Base-by-base conservation (phyloP, 2,888 invertebrate genomes). In the Ptycholaimellus sp. region DNA sequence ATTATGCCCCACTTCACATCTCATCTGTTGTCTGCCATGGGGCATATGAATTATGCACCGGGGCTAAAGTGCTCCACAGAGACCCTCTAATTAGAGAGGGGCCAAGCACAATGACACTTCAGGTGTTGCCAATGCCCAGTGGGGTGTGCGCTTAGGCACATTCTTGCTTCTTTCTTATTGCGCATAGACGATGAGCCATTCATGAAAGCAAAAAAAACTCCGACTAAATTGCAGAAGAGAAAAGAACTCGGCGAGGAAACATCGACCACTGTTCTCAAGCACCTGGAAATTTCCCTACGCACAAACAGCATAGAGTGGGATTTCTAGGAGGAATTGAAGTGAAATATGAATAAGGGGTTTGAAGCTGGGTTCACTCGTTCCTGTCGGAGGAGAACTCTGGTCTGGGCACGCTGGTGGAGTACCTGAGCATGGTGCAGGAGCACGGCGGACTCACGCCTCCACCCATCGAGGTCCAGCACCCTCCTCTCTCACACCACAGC, bases 281-380 rank as follows among this genome's bases (percentile, higher is more conserved):
- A 96, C 69, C 69, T 96, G 61, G 96, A 96, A 70, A 96, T 93
- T 59, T 96, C 90, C 32, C 67, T 96, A 53, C 72, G 93, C 56
- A 96, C 96, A 46, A 96, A 96, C 68, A 83, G 85, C 65, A 96
- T 96, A 60, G 93, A 96, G 82, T 83, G 63, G 73, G 77, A 19
- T 18, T 6, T 25, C 23, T 28, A n/a, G 11, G 16, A 17, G 7
- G 16, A 13, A 13, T 14, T 25, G 22, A 14, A 13, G 18, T 22
- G 14, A n/a, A 39, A 7, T 39, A 39, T 33, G 23, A 17, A 11
- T n/a, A 20, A 17, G 13, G 20, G 17, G 13, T 19, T 46, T 43
- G 33, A 63, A 85, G 83, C 67, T 96, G 96, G 96, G 96, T 96
- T 38, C 73, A 83, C 52, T 85, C 90, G 64, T 96, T 96, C 65